Conservation (phyloP, 1,140 invertebrate species). For the Drosophila bipectinata region DNA sequence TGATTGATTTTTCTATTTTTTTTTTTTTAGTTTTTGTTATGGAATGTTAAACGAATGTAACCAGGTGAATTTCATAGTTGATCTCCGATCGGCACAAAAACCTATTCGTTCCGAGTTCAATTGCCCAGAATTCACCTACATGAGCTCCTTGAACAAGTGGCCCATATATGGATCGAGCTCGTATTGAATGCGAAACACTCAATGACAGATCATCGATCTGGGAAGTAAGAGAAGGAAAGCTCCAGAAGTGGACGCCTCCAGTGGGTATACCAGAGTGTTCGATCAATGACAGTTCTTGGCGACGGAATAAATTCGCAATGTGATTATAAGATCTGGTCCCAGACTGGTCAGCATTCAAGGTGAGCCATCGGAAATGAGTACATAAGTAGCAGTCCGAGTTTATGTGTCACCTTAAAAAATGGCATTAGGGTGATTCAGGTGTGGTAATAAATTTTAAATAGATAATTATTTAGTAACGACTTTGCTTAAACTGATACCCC, state of each 20-base stretch:
- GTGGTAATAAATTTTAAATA: neutral
- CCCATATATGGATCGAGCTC: constrained; percentile 29
- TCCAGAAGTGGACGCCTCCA: constrained; percentile 31
- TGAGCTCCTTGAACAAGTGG: constrained; percentile 35
- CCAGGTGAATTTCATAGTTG: constrained; percentile 25
- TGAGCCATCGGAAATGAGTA: constrained; percentile 68
- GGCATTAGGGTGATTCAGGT: constrained; percentile 45
- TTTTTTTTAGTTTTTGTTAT: neutral
- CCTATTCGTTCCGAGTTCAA: constrained; percentile 18
- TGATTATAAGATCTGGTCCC: constrained; percentile 23
- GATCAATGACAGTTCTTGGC: constrained; percentile 58
- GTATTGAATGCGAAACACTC: constrained; percentile 8
- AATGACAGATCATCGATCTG: constrained; percentile 20
- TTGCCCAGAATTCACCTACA: constrained; percentile 38
- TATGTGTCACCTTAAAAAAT: constrained; percentile 57
- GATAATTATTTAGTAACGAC: neutral
- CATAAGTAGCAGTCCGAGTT: constrained; percentile 53
- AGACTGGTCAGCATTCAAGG: constrained; percentile 64
- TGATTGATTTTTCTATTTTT: constrained; percentile 44
- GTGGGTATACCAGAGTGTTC: constrained; percentile 17
- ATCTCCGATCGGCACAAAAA: neutral
- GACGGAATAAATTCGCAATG: constrained; percentile 24
- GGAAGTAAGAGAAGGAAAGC: constrained; percentile 19
- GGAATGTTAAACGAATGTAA: constrained; percentile 27
- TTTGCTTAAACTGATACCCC: neutral